Evolutionary conservation across 53 echinoderm and acorn worm species (phyloP), one percentile per base, ranked within the genome.

Genomic region (Patiria pectinifera): DNA sequence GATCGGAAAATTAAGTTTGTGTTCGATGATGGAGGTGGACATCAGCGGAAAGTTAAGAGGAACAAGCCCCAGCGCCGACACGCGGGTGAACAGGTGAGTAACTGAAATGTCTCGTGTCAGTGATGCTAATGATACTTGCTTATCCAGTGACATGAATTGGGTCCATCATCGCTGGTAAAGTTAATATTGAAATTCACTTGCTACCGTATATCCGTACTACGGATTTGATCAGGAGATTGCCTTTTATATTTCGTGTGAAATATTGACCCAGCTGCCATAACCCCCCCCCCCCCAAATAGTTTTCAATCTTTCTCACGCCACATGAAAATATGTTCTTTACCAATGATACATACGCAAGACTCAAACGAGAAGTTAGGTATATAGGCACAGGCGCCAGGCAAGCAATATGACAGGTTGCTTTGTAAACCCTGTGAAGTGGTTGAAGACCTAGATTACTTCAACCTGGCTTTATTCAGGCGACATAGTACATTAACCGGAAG

Each of bases 1-100:
- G 90, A 90, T 15, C 90, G 90, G 90, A 90, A 90, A 90, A 90
- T 90, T 63, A 90, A 90, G 81, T 90, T 90, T 48, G 90, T 90
- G 81, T 90, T 90, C 18, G 80, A 90, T 13, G 90, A 90, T 45
- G 90, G 90, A 63, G 90, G 90, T 45, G 90, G 90, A 11, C 90
- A 90, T 59, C 90, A 90, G 66, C 35, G 90, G 81, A 90, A 90
- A 78, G 69, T 23, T 62, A 90, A 90, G 48, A 78, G 66, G 69
- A 82, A 45, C 63, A 80, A 90, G 48, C 63, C 63, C 80, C 90
- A 90, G 69, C 90, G 90, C 2, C 69, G 90, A 45, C 90, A 90
- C 81, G 61, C 81, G 48, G 90, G 90, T 16, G 90, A 90, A 69
- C 90, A 90, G 90, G 90, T 90, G 14, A 80, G 90, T 53, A 53